Evolutionary conservation across 2,888 invertebrate genomes (phyloP).

Genomic region (Lycaena phlaeas): DNA sequence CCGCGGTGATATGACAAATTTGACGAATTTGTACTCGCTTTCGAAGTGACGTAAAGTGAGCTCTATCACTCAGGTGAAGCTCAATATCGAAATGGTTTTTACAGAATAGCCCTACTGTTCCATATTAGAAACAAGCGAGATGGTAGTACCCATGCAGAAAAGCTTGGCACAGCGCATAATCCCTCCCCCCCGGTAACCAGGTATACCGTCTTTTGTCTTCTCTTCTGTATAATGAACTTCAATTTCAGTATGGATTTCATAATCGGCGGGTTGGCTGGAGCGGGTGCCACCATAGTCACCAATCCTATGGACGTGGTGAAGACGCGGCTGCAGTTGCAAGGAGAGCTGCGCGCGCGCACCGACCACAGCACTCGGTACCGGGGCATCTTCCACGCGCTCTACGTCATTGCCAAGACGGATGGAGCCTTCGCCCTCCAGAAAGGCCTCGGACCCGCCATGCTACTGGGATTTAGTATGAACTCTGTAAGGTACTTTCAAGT

Average conservation of each 20-base stretch:
- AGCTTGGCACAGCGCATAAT: no score
- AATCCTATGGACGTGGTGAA: conserved; percentile 93
- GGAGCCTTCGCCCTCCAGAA: conserved; percentile 82
- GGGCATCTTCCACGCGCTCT: conserved; percentile 85
- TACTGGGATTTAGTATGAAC: conserved; percentile 81
- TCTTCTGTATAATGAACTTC: no score
- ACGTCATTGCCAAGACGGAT: conserved; percentile 80
- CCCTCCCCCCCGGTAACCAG: no score
- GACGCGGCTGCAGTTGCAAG: conserved; percentile 89
- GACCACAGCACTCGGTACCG: conserved; percentile 72
- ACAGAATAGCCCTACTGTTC: no score
- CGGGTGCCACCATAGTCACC: conserved; percentile 84
- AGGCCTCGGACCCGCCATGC: conserved; percentile 86
- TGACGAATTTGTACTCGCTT: no score
- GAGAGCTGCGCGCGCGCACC: conserved; percentile 75
- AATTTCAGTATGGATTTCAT: conserved; percentile 86
- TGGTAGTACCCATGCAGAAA: no score
- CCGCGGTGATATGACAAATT: no score
- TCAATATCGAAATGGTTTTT: no score
- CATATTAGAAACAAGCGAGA: no score
- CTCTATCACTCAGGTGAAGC: no score
- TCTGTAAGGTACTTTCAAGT: conserved; percentile 43
- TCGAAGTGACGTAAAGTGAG: no score
- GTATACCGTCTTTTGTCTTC: no score
- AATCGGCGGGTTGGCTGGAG: conserved; percentile 80